Percentiles rank a stretch among this genome's conserved stretches.
Conservation (phyloP, 2,888 invertebrate species). For the Megalurothrips usitatus region DNA sequence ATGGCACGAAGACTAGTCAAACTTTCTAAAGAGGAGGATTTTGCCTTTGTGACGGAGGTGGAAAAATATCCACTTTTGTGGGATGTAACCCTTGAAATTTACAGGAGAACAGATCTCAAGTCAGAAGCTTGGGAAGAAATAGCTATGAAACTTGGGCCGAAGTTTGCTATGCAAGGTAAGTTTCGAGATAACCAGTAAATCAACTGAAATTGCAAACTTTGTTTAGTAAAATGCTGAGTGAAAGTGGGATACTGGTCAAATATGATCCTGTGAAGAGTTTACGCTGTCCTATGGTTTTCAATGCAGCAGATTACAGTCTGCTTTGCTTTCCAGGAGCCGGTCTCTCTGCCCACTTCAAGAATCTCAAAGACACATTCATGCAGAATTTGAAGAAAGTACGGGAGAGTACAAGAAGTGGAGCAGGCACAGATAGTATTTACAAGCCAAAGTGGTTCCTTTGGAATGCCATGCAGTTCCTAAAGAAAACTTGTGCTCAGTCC, state of each 20-base stretch:
- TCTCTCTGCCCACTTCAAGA: background rate
- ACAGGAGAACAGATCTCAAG: background rate
- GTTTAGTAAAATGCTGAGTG: background rate
- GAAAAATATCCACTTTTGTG: background rate
- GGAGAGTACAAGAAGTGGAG: background rate
- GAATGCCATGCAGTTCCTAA: background rate
- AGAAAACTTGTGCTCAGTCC: background rate
- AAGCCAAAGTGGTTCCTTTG: background rate
- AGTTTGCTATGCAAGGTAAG: background rate
- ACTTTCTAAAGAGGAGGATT: background rate
- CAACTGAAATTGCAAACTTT: background rate
- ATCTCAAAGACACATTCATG: background rate
- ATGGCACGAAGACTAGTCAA: background rate
- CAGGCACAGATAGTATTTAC: background rate
- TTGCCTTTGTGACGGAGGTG: background rate
- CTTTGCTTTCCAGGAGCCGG: background rate
- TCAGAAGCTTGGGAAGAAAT: background rate
- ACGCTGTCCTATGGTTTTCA: background rate
- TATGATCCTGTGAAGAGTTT: background rate
- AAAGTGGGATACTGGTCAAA: background rate
- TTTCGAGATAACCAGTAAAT: background rate
- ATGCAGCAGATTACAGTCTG: background rate
- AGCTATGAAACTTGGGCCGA: background rate
- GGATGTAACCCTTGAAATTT: background rate
- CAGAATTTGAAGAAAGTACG: background rate